These are phyloP conservation scores for Salvator merianae DNA, from an alignment of 2,113 vertebrate species.

Conservation along the genomic window DNA sequence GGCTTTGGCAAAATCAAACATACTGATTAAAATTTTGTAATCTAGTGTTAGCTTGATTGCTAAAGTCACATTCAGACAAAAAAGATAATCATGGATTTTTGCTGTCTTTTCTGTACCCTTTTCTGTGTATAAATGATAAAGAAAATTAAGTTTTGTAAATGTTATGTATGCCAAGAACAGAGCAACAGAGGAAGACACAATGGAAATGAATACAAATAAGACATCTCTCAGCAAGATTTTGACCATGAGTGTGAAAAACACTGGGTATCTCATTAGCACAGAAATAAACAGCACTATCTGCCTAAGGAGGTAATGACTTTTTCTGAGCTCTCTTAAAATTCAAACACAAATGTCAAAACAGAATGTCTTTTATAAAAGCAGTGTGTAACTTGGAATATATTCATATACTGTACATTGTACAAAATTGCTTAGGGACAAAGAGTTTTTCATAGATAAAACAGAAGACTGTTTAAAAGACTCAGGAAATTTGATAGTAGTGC, in stretches of 20 bases:
- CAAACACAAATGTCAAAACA: constrained; percentile 62
- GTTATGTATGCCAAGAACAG: constrained; percentile 42
- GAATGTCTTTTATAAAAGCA: constrained; percentile 55
- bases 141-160: constrained; percentile 68
- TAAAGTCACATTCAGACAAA: constrained; percentile 29
- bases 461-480: constrained; percentile 14
- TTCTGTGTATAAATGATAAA: constrained; percentile 47
- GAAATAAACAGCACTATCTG: constrained; percentile 51
- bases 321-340: constrained; percentile 59
- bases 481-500: neutral
- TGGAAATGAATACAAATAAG: constrained; percentile 65
- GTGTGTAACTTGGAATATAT: constrained; percentile 61
- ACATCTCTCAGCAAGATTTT: constrained; percentile 48
- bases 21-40: constrained; percentile 21
- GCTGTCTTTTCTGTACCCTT: neutral
- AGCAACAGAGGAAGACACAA: constrained; percentile 36
- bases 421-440: constrained; percentile 49
- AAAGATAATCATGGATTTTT: constrained; percentile 27
- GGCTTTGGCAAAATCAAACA: constrained; percentile 50
- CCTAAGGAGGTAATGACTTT: constrained; percentile 50
- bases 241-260: constrained; percentile 43
- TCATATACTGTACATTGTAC: constrained; percentile 57
- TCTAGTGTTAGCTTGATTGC: constrained; percentile 18
- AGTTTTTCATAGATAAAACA: constrained; percentile 51
- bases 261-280: constrained; percentile 54